Conservation (phyloP, 2,113 vertebrate species). For the Phalacrocorax carbo region DNA sequence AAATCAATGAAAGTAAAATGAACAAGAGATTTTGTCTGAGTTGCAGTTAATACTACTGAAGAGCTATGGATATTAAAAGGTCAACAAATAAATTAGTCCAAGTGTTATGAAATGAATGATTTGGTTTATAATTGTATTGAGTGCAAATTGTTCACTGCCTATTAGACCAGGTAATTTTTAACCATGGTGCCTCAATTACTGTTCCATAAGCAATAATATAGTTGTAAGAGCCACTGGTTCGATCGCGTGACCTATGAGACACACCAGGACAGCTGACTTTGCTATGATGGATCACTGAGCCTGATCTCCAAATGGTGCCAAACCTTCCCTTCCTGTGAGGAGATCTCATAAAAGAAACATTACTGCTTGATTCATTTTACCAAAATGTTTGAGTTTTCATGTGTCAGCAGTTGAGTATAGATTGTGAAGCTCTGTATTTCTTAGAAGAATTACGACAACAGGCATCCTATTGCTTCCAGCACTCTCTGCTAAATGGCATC, state of each 20-base stretch:
- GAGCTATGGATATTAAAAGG: slow-evolving; percentile 84
- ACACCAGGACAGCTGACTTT: slow-evolving; percentile 87
- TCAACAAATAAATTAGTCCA: slow-evolving; percentile 81
- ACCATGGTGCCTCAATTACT: slow-evolving; percentile 83
- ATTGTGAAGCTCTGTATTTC: slow-evolving; percentile 66
- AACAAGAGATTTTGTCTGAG: slow-evolving; percentile 86
- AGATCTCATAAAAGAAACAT: slow-evolving; percentile 78
- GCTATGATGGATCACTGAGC: slow-evolving; percentile 91
- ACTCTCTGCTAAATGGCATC: slow-evolving; percentile 67
- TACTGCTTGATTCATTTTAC: slow-evolving; percentile 75
- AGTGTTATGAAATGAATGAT: slow-evolving; percentile 83
- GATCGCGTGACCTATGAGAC: slow-evolving; percentile 92
- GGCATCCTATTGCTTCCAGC: slow-evolving; percentile 44
- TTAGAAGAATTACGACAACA: slow-evolving; percentile 63
- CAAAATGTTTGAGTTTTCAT: slow-evolving; percentile 73
- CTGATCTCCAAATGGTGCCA: slow-evolving; percentile 76
- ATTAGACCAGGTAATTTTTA: slow-evolving; percentile 80
- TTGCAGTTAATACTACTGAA: slow-evolving; percentile 87
- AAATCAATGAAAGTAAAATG: slow-evolving; percentile 96
- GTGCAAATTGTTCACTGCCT: slow-evolving; percentile 79
- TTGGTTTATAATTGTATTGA: slow-evolving; percentile 81
- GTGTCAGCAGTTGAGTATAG: slow-evolving; percentile 70
- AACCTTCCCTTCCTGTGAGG: slow-evolving; percentile 64
- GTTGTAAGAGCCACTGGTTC: slow-evolving; percentile 88
- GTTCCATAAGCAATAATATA: slow-evolving; percentile 91